Percentiles rank a stretch among this genome's conserved stretches.
phyloP scores from a whole-genome alignment of 2,888 invertebrate species.

The Drosophila leonis region DNA sequence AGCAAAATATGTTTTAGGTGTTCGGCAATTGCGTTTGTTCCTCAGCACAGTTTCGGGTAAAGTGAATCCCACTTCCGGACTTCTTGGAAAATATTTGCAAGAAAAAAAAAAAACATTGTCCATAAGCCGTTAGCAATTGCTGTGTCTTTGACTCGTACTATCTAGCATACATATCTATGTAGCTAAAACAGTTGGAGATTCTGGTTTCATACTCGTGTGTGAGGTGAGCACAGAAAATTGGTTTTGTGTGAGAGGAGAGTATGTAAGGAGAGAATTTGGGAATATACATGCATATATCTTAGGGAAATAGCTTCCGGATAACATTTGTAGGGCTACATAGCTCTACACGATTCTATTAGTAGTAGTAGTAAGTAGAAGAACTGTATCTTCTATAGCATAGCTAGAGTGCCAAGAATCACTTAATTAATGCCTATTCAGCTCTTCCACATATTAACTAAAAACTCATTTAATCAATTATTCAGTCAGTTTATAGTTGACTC shows the following conservation, averaged over 20 bases:
- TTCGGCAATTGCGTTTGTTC: constrained; percentile 47
- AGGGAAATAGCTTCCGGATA: not conserved
- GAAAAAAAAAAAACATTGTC: not conserved
- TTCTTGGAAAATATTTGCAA: constrained; percentile 18
- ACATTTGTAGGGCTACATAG: not conserved
- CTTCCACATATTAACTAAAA: not conserved
- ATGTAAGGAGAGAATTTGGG: too few species aligned
- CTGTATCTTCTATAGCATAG: too few species aligned
- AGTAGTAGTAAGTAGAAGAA: too few species aligned
- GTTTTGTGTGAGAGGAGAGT: too few species aligned
- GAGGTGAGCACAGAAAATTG: not conserved
- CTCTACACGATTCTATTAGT: too few species aligned
- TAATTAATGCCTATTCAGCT: too few species aligned
- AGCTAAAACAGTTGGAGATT: not conserved
- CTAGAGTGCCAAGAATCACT: not conserved
- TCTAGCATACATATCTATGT: not conserved
- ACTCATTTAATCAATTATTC: not conserved
- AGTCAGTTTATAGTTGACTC: not conserved
- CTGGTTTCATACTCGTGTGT: not conserved
- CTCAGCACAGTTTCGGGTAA: constrained; percentile 29
- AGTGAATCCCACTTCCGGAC: constrained; percentile 46
- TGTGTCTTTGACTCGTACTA: not conserved
- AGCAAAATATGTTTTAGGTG: constrained; percentile 26
- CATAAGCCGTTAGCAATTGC: not conserved
- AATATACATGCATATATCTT: too few species aligned